Evolutionary conservation across 2,797 vertebrate species (phyloP).

Genomic region (Euthynnus affinis): DNA sequence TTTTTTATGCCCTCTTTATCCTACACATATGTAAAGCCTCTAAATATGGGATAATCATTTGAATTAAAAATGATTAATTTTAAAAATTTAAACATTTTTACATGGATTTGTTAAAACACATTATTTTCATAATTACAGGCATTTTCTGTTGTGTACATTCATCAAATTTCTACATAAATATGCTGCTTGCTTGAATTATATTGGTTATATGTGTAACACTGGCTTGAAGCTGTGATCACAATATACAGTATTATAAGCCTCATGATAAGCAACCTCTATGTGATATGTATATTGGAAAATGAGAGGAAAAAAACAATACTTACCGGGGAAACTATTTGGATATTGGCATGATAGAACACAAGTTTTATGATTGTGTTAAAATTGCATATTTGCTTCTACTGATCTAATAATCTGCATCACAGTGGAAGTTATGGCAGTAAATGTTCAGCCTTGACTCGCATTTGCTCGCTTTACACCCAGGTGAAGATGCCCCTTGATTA

Average conservation of each 20-base stretch:
- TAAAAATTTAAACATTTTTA: neutral
- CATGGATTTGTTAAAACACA: neutral
- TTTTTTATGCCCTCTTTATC: neutral
- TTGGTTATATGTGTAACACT: neutral
- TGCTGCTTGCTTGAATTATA: neutral
- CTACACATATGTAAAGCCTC: neutral
- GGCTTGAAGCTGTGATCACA: slow-evolving; percentile 3
- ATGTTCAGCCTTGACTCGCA: neutral
- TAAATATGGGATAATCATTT: neutral
- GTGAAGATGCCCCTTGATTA: slow-evolving; percentile 44
- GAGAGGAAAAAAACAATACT: neutral
- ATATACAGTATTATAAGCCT: too few relatives aligned
- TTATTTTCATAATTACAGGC: neutral
- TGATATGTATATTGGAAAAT: neutral
- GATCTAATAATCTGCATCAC: neutral
- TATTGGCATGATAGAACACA: neutral
- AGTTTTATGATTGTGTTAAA: neutral
- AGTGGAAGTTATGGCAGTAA: neutral
- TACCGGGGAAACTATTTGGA: neutral
- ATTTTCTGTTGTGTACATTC: neutral
- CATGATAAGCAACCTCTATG: neutral
- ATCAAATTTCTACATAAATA: neutral
- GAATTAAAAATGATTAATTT: neutral
- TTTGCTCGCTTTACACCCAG: slow-evolving; percentile 6
- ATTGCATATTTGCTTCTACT: neutral